Evolutionary conservation across 2,113 vertebrate species (phyloP), one percentile per base, ranked within the genome.

Genomic region (Xyliphius kryptos): DNA sequence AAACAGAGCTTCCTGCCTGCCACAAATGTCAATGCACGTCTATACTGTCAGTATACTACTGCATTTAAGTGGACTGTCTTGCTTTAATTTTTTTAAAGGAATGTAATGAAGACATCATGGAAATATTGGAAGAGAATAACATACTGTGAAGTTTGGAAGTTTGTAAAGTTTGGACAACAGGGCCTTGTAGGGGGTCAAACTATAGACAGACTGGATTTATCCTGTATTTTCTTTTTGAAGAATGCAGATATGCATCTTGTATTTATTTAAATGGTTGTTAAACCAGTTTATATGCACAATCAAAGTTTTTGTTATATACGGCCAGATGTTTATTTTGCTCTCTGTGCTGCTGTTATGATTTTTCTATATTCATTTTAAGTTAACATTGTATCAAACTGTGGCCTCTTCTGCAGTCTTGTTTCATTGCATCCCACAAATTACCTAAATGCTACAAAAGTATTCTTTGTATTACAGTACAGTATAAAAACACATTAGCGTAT

Each of bases 231-330:
- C 14, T 50, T 57, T 50, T 57, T 66, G 3, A 19, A 56, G 44
- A 48, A 56, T 56, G 26, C 26, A 64, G 61, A 46, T 5, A 65
- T 37, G 13, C 26, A 19, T 37, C 16, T 41, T 47, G 17, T 56
- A 50, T 66, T 66, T 56, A 49, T 47, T 55, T 55, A 56, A 51
- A 40, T 60, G 38, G 15, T 44, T 56, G 36, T 64, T 47, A 11
- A 15, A n/a, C 36, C 38, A 20, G 38, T 64, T 55, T 22, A 1
- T 15, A 48, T 55, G 53, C 62, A 43, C 44, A 53, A 17, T 15
- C 48, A 43, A 5, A 21, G 19, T 17, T 16, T 38, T 38, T 57
- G 47, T 53, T 10, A 49, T 62, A 26, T 53, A 59, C 38, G 44
- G 56, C 2, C 50, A 51, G 49, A 51, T 14, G 41, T 61, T 55